Evolutionary conservation across 2,888 invertebrate genomes (phyloP).

Genomic region (Phragmatobia fuliginosa): DNA sequence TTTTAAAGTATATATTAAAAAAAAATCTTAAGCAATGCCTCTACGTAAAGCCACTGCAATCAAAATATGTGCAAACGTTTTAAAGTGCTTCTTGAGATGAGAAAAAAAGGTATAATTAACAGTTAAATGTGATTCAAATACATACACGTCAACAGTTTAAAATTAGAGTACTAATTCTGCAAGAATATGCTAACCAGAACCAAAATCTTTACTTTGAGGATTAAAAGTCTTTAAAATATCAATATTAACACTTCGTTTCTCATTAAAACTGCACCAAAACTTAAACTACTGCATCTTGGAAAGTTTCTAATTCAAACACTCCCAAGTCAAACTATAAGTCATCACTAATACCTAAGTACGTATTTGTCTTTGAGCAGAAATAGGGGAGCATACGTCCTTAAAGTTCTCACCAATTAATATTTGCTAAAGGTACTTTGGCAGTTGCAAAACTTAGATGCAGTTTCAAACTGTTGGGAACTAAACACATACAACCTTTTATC

Average conservation of each 20-base stretch:
- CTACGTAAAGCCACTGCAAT: neutral
- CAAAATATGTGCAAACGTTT: neutral
- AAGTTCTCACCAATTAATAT: constrained; percentile 73
- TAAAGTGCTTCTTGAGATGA: neutral
- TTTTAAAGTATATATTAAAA: no score
- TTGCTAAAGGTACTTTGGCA: constrained; percentile 73
- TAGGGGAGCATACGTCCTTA: constrained; percentile 58
- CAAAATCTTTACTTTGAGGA: neutral
- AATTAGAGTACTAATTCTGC: no score
- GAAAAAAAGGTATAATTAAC: neutral
- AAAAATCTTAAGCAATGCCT: neutral
- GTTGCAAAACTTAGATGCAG: constrained; percentile 67
- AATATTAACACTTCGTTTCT: neutral
- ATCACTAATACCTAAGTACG: constrained; percentile 53
- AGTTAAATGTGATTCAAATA: neutral
- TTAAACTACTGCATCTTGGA: constrained; percentile 17
- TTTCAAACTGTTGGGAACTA: constrained; percentile 54
- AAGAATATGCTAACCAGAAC: neutral
- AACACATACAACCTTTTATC: constrained; percentile 47
- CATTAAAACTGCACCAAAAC: constrained; percentile 16
- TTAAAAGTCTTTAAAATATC: neutral
- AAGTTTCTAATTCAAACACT: constrained; percentile 54
- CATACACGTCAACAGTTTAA: neutral
- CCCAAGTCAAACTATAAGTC: constrained; percentile 60
- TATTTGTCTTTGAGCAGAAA: constrained; percentile 69